Percentiles rank a stretch among this genome's conserved stretches.
Conservation (phyloP, 2,888 invertebrate genomes). For the Rhorus exstirpatorius region DNA sequence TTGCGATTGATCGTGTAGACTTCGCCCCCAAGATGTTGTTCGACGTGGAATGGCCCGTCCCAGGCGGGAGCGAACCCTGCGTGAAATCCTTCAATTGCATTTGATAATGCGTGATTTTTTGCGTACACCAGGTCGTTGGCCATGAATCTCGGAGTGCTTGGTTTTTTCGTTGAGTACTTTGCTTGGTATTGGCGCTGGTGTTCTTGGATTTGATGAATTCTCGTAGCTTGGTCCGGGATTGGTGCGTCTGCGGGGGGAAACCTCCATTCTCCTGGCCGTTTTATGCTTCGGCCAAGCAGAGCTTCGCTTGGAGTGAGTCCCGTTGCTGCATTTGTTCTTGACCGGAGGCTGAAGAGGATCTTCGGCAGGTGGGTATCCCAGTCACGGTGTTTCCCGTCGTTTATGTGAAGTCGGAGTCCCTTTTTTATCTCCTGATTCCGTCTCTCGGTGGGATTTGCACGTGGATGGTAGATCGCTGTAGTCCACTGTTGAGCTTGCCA, state of each 20-base stretch:
- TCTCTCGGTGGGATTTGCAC: constrained; percentile 72
- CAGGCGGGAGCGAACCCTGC: no score
- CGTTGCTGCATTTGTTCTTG: no score
- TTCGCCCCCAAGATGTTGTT: neutral
- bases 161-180: no score
- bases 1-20: neutral
- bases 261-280: neutral
- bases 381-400: neutral
- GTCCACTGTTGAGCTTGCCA: constrained; percentile 67
- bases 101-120: no score
- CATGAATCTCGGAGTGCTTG: no score
- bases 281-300: neutral
- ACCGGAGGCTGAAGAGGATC: no score
- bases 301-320: constrained; percentile 7
- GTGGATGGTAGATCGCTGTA: constrained; percentile 70
- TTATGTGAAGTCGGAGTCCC: neutral
- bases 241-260: no score
- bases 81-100: no score
- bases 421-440: constrained; percentile 71
- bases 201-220: no score
- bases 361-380: neutral
- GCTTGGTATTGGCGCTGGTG: no score
- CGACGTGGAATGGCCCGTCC: neutral
- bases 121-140: no score
- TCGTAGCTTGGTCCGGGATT: no score